Conservation (phyloP, 2,888 invertebrate species). For the Odontomyia ornata region DNA sequence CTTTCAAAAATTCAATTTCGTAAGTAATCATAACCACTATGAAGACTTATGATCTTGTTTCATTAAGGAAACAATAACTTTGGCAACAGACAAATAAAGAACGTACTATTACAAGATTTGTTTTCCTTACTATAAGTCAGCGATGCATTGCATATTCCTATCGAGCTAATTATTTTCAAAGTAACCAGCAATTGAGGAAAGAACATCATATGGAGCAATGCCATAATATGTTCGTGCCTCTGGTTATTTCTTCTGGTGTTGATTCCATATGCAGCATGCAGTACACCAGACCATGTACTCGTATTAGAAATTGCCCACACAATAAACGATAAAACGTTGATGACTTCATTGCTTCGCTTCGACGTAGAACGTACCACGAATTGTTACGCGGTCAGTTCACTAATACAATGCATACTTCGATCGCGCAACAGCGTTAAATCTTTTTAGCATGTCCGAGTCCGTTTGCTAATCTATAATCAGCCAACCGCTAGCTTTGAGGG, state of each 20-base stretch:
- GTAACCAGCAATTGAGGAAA: not conserved
- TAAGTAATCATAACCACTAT: too few species aligned
- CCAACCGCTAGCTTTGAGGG: not conserved
- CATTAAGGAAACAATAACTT: not conserved
- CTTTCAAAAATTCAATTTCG: too few species aligned
- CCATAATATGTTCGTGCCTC: not conserved
- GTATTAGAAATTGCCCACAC: constrained; percentile 4
- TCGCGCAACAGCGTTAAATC: not conserved
- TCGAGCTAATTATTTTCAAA: constrained; percentile 1
- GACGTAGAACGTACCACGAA: not conserved
- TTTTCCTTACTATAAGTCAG: not conserved
- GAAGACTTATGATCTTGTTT: too few species aligned
- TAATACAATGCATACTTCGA: not conserved
- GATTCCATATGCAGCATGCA: not conserved
- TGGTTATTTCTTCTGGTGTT: not conserved
- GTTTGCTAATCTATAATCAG: not conserved
- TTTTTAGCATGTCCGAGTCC: not conserved
- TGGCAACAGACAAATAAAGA: not conserved
- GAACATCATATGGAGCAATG: not conserved
- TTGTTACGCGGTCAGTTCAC: constrained; percentile 20
- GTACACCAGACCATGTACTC: not conserved
- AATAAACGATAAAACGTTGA: constrained; percentile 20
- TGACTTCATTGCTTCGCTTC: not conserved
- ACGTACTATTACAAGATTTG: not conserved
- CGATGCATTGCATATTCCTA: not conserved